These are phyloP conservation scores for Heliconius erato DNA, from an alignment of 2,888 invertebrate species.

Conservation along the genomic window DNA sequence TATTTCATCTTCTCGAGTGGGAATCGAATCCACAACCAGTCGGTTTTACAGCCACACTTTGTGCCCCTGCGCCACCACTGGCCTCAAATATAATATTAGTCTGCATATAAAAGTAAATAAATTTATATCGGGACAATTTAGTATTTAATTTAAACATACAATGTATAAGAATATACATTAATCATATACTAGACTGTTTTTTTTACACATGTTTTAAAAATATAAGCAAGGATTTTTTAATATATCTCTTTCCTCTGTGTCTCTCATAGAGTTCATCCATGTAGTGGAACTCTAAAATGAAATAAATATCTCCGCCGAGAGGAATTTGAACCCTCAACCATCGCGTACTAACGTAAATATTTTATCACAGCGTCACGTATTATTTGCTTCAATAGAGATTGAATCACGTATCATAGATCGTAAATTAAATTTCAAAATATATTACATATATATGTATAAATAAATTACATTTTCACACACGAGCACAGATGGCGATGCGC, in stretches of 20 bases:
- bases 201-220: too few species aligned
- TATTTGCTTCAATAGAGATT: not conserved
- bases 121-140: not conserved
- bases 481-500: conserved; percentile 21
- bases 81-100: not conserved
- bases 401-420: not conserved
- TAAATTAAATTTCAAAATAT: conserved; percentile 23
- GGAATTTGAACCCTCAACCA: not conserved
- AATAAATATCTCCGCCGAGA: too few species aligned
- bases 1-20: too few species aligned
- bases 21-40: too few species aligned
- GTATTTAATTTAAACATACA: not conserved
- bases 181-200: too few species aligned
- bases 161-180: not conserved
- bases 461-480: conserved; percentile 20
- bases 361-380: not conserved
- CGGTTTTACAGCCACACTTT: too few species aligned
- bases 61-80: too few species aligned
- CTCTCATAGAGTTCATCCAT: too few species aligned
- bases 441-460: conserved; percentile 4
- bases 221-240: too few species aligned
- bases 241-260: too few species aligned
- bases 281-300: too few species aligned
- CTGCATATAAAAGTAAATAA: not conserved
- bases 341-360: not conserved